phyloP scores from a whole-genome alignment of 2,113 vertebrate genomes.

The Anser cygnoides region DNA sequence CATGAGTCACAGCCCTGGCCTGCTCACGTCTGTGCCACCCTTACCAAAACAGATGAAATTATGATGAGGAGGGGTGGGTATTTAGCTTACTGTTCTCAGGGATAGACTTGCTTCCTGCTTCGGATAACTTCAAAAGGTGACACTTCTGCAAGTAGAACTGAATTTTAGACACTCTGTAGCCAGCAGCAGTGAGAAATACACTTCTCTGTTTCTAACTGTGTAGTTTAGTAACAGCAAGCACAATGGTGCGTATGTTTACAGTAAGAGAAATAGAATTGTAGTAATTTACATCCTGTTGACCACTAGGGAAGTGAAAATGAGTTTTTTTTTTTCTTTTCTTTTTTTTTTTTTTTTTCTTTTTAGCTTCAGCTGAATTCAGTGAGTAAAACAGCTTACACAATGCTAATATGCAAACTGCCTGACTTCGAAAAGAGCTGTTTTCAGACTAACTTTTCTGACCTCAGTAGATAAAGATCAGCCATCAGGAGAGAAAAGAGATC shows the following conservation, averaged over 20 bases:
- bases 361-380: background rate
- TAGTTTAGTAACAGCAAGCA: background rate
- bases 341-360: background rate
- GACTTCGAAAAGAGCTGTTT: background rate
- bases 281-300: background rate
- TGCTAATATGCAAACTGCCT: background rate
- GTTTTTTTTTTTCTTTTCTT: constrained; percentile 1
- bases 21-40: background rate
- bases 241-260: background rate
- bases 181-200: background rate
- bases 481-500: background rate
- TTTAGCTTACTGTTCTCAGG: background rate
- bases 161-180: background rate
- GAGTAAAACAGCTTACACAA: background rate
- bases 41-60: background rate
- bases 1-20: background rate
- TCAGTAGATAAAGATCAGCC: background rate
- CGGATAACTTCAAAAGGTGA: background rate
- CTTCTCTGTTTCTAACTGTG: background rate
- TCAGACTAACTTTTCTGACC: background rate
- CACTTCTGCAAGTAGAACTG: background rate
- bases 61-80: background rate
- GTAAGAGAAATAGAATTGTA: background rate
- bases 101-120: background rate
- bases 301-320: background rate